phyloP scores from a whole-genome alignment of 2,797 vertebrate genomes.

The Tenualosa ilisha region DNA sequence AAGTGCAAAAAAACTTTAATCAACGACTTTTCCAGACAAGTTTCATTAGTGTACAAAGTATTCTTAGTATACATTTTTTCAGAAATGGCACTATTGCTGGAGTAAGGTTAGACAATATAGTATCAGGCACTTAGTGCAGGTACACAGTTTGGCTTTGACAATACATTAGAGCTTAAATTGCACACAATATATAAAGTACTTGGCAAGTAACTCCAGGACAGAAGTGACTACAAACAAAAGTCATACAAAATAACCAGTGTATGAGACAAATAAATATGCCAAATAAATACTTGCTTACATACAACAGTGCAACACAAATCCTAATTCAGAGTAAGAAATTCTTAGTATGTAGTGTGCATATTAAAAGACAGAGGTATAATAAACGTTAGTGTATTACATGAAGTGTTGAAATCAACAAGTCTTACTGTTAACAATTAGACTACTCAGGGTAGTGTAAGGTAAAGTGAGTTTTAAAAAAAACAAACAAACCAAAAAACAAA shows the following conservation, averaged over 20 bases:
- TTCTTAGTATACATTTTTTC: background rate
- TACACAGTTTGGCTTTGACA: background rate
- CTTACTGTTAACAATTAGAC: background rate
- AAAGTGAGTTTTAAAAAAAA: background rate
- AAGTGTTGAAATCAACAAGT: background rate
- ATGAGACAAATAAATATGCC: slow-evolving; percentile 17
- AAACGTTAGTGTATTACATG: background rate
- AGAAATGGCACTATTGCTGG: background rate
- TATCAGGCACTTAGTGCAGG: slow-evolving; percentile 2
- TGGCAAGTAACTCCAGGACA: background rate
- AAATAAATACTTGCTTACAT: slow-evolving; percentile 4
- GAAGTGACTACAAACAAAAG: background rate
- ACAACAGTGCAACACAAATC: background rate
- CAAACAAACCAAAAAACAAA: background rate
- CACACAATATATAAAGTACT: background rate
- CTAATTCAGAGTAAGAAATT: background rate
- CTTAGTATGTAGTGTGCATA: background rate
- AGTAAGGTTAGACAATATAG: background rate
- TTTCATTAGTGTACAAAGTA: background rate
- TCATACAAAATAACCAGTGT: background rate
- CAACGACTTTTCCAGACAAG: background rate
- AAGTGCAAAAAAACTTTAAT: slow-evolving; percentile 6
- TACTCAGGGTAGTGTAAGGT: background rate
- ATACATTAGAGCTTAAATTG: background rate
- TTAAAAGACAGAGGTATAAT: background rate